Percentiles rank a stretch among this genome's conserved stretches.
Conservation (phyloP, 2,888 invertebrate species). For the Fragum whitleyi region DNA sequence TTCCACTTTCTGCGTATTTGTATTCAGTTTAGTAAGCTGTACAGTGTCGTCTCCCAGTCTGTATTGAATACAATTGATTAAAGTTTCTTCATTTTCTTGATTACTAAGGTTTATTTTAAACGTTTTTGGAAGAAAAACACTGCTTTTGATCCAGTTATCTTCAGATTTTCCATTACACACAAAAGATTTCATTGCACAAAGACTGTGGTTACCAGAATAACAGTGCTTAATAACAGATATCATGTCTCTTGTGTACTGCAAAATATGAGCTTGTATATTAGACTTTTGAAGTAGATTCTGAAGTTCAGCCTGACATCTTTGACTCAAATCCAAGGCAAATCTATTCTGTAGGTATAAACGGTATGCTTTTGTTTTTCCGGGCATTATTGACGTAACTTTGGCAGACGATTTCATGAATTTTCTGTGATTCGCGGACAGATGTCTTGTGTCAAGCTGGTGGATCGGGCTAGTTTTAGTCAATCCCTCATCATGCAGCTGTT, state of each 20-base stretch:
- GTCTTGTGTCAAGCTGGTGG: conserved; percentile 17
- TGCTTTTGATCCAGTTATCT: conserved; percentile 1
- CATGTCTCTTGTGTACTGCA: neutral
- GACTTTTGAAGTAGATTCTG: too few relatives aligned
- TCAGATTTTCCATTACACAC: neutral
- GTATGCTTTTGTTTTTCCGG: conserved; percentile 20
- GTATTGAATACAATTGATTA: conserved; percentile 18
- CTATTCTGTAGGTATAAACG: neutral
- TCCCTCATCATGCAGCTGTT: neutral
- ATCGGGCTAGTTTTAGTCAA: conserved; percentile 8
- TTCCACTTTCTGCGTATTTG: conserved; percentile 25
- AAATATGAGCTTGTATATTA: neutral
- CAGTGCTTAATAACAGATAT: conserved; percentile 8
- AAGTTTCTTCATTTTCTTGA: neutral
- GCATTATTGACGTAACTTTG: conserved; percentile 7
- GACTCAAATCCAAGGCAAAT: conserved; percentile 3
- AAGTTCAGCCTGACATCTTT: conserved; percentile 13
- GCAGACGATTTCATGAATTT: too few relatives aligned
- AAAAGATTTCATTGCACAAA: neutral
- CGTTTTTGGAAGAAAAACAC: too few relatives aligned
- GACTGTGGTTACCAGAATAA: conserved; percentile 9
- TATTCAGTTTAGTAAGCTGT: conserved; percentile 4
- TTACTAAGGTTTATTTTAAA: conserved; percentile 5
- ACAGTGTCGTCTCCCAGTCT: conserved; percentile 21
- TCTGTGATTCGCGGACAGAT: conserved; percentile 9